phyloP scores from a whole-genome alignment of 2,797 vertebrate species.

The Selene dorsalis region DNA sequence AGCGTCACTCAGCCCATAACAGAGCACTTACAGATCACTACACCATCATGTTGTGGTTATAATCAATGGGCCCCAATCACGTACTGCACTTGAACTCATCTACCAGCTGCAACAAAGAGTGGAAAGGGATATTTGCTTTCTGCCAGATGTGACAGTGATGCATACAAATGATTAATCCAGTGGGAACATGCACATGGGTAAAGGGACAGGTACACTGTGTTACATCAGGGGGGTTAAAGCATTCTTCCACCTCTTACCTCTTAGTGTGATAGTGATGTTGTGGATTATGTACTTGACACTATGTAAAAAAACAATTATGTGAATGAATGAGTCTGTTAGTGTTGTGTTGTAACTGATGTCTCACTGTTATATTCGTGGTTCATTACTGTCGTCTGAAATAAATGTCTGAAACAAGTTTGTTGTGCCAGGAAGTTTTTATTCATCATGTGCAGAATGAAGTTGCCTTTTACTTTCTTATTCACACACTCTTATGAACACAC shows the following conservation, averaged over 20 bases:
- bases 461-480: neutral
- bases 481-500: neutral
- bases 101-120: constrained; percentile 39
- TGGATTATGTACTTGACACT: constrained; percentile 70
- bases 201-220: constrained; percentile 62
- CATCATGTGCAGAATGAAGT: neutral
- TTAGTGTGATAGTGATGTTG: constrained; percentile 69
- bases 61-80: constrained; percentile 37
- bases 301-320: constrained; percentile 58
- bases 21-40: constrained; percentile 29
- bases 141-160: constrained; percentile 28
- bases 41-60: constrained; percentile 29
- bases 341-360: constrained; percentile 60
- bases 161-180: constrained; percentile 37
- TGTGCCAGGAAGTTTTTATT: constrained; percentile 15
- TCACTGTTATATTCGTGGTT: constrained; percentile 58
- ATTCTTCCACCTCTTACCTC: constrained; percentile 75
- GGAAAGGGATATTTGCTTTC: constrained; percentile 23
- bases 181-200: constrained; percentile 44
- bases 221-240: constrained; percentile 46
- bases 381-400: constrained; percentile 67
- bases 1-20: constrained; percentile 15
- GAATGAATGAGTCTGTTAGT: constrained; percentile 61
- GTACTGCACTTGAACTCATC: constrained; percentile 39
- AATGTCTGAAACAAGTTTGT: constrained; percentile 37